phyloP scores from a whole-genome alignment of 2,797 vertebrate genomes.

The Ara ararauna region DNA sequence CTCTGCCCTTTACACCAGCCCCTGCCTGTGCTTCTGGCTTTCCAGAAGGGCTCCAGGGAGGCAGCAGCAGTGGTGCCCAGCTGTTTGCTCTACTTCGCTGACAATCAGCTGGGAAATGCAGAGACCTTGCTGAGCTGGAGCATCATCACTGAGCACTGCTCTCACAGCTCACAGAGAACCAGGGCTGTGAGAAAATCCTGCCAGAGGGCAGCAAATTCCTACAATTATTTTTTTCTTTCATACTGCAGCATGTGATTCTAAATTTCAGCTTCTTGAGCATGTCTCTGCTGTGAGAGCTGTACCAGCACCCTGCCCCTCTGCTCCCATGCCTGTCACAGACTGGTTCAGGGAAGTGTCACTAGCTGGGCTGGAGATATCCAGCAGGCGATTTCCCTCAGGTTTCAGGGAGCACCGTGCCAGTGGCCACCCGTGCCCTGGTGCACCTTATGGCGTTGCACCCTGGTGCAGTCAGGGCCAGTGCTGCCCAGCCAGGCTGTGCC shows the following conservation, averaged over 20 bases:
- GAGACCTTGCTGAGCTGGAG: not conserved
- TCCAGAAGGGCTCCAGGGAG: not conserved
- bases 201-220: constrained; percentile 62
- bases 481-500: not conserved
- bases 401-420: fast-evolving
- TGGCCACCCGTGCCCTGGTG: fast-evolving
- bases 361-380: not conserved
- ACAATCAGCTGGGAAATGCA: not conserved
- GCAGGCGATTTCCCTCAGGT: fast-evolving
- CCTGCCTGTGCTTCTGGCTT: not conserved
- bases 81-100: not conserved
- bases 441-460: fast-evolving
- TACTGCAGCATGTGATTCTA: not conserved
- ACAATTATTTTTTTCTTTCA: not conserved
- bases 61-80: not conserved
- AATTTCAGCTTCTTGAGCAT: not conserved
- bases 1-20: not conserved
- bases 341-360: not conserved
- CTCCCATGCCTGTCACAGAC: fast-evolving
- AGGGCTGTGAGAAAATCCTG: constrained; percentile 2
- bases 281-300: not conserved
- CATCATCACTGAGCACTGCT: not conserved
- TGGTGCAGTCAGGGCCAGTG: not conserved
- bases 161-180: not conserved
- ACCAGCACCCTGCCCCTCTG: not conserved